Conservation (phyloP, 2,888 invertebrate species). For the Bursaphelenchus okinawaensis region DNA sequence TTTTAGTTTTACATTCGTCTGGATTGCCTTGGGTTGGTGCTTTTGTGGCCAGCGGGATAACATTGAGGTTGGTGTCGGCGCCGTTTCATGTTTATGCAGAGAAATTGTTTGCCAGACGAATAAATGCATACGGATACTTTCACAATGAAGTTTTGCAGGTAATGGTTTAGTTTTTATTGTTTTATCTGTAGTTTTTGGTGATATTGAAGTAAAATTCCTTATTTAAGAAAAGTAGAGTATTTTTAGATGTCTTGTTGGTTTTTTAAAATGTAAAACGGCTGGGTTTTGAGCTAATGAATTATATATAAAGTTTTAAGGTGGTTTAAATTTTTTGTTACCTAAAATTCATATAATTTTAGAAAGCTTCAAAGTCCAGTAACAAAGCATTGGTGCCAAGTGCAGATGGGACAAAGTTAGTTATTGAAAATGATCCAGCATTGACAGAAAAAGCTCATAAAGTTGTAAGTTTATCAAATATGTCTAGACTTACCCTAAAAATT, state of each 20-base stretch:
- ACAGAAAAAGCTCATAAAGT: conserved; percentile 20
- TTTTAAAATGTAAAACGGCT: no score
- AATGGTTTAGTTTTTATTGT: neutral
- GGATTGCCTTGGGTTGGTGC: conserved; percentile 45
- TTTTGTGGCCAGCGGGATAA: conserved; percentile 40
- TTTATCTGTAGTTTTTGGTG: neutral
- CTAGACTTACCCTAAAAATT: neutral
- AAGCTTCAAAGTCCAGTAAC: conserved; percentile 36
- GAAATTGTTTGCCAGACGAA: conserved; percentile 42
- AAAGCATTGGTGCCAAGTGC: conserved; percentile 34
- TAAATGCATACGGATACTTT: conserved; percentile 47
- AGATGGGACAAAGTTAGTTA: conserved; percentile 5
- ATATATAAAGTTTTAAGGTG: no score
- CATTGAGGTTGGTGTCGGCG: conserved; percentile 37
- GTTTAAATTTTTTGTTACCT: neutral
- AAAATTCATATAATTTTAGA: conserved; percentile 30
- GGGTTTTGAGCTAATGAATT: no score
- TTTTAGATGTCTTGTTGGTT: no score
- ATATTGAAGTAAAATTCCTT: no score
- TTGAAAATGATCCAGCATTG: neutral
- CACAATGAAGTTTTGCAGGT: conserved; percentile 40
- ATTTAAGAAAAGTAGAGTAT: no score
- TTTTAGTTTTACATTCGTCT: conserved; percentile 36
- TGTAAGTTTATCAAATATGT: conserved; percentile 18
- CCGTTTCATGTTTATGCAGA: conserved; percentile 51